These are phyloP conservation scores for Mirounga angustirostris DNA, from an alignment of 2,113 vertebrate genomes.

Conservation along the genomic window DNA sequence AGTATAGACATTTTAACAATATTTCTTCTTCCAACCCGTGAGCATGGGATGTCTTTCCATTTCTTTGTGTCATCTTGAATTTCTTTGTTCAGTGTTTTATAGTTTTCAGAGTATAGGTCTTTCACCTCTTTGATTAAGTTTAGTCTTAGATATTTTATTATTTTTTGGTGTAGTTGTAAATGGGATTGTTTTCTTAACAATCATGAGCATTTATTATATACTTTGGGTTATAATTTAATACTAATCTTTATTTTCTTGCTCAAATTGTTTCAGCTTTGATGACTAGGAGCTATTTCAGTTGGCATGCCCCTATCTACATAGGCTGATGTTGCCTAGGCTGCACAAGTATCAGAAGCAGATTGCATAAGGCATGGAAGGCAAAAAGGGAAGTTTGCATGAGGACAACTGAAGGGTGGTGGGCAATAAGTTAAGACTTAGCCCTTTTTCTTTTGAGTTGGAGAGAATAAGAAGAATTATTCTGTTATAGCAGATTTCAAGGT, in stretches of 20 bases:
- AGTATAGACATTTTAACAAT: background rate
- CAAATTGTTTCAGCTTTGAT: background rate
- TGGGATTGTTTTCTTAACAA: background rate
- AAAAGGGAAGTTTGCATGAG: background rate
- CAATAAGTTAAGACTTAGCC: background rate
- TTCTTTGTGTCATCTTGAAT: background rate
- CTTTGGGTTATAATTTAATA: slow-evolving; percentile 12
- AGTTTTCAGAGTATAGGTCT: background rate
- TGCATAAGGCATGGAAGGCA: background rate
- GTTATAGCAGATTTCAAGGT: background rate
- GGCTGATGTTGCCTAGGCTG: background rate
- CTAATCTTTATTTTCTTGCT: slow-evolving; percentile 35
- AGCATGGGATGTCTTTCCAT: background rate
- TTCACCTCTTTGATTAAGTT: background rate
- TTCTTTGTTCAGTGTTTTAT: background rate
- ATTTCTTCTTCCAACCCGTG: background rate
- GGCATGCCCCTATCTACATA: background rate
- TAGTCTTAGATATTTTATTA: background rate
- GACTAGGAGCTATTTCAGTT: background rate
- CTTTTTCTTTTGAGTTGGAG: background rate
- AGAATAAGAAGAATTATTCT: background rate
- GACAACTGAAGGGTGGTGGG: background rate
- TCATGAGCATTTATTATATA: background rate
- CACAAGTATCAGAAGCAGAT: background rate
- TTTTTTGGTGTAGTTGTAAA: background rate